Evolutionary conservation across 2,113 vertebrate genomes (phyloP), one percentile per base, ranked within the genome.

Genomic region (Monarcha castaneiventris): DNA sequence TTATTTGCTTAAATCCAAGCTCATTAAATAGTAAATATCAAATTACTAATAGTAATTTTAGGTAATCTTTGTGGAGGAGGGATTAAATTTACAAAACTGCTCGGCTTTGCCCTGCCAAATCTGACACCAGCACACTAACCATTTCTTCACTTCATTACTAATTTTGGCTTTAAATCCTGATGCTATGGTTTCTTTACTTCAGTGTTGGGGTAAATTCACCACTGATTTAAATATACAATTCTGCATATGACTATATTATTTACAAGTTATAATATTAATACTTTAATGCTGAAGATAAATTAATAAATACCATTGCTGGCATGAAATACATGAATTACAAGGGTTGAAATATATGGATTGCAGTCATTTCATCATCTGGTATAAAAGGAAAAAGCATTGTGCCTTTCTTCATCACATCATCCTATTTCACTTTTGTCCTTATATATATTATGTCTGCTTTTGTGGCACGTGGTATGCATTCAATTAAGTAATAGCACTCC

Each of bases 21-120:
- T 95, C 59, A 68, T 87, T 95, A 94, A 94, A 86, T 39, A 80
- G 48, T 56, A 84, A 90, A 59, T 61, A 90, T 48, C 43, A 77
- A 88, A 92, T 77, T 56, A 81, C 26, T 62, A 91, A 58, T n/a
- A 75, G 49, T 35, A 82, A 55, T 1, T 3, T 67, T 59, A 49
- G 26, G 35, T 29, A 75, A 71, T 30, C 9, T 69, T 91, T 82
- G 11, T 29, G 46, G 11, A 41, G 18, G 37, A 54, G 12, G 8
- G 29, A 32, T 80, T 77, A 77, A 85, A 84, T 83, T 86, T 74
- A 88, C 44, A 88, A 75, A 86, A 90, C 30, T 46, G 37, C 56
- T 72, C 0, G 0, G 17, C 27, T 82, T 85, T 6, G 0, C 71
- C 59, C 43, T 71, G 55, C 55, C 27, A 83, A 51, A 78, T 69